Conservation (phyloP, 37 sponge, comb jelly and placozoan species). For the Oscarella lobularis region DNA sequence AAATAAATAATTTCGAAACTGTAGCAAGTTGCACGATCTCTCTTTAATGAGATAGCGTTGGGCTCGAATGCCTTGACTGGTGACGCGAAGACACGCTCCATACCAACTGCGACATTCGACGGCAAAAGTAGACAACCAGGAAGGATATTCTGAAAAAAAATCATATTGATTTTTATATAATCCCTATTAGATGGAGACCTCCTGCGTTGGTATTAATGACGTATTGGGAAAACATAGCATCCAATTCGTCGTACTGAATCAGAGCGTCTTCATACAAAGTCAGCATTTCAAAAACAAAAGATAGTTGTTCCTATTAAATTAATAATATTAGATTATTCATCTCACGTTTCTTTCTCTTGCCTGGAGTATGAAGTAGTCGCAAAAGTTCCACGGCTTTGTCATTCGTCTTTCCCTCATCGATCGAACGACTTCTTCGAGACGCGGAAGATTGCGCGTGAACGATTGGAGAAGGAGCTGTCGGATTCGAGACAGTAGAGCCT, state of each 20-base stretch:
- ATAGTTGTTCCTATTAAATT: slow-evolving; percentile 1
- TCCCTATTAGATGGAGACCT: background rate
- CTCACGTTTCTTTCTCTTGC: no score
- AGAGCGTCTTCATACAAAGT: background rate
- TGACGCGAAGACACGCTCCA: background rate
- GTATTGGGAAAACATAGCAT: slow-evolving; percentile 4
- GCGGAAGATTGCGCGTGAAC: background rate
- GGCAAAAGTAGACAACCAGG: background rate
- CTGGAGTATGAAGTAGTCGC: background rate
- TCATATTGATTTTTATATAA: background rate
- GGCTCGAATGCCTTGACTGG: background rate
- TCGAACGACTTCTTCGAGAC: background rate
- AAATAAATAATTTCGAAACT: background rate
- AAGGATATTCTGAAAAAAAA: background rate
- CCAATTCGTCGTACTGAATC: slow-evolving; percentile 6
- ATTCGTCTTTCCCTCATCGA: background rate
- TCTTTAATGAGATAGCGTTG: background rate
- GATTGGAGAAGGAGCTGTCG: background rate
- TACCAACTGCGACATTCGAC: background rate
- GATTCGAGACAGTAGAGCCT: background rate
- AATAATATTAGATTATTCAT: background rate
- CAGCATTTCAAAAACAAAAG: slow-evolving; percentile 3
- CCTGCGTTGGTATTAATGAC: background rate
- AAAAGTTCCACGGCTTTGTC: background rate
- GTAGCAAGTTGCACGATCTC: background rate